A percentile compares a stretch with the other conserved stretches of the same genome.
Evolutionary conservation across 2,888 invertebrate species (phyloP).

Genomic region (Augiades crinisus): DNA sequence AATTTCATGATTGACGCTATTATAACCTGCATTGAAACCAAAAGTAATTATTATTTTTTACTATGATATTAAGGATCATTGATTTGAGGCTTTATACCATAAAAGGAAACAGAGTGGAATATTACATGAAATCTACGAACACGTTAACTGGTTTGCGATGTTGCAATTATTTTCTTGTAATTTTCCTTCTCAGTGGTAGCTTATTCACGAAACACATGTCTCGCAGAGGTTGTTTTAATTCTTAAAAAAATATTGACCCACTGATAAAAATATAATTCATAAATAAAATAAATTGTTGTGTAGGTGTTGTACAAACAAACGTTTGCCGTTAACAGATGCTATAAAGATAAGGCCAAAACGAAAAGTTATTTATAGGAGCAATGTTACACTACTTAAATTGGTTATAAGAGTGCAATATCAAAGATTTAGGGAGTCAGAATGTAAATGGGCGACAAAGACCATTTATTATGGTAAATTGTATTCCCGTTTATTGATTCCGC

Average conservation of each 20-base stretch:
- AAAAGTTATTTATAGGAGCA: no score
- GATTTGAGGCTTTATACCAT: constrained; percentile 12
- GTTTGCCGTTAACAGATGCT: no score
- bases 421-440: no score
- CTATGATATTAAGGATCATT: not conserved
- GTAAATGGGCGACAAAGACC: no score
- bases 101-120: not conserved
- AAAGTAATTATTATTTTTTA: not conserved
- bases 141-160: not conserved
- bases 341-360: no score
- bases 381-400: no score
- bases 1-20: not conserved
- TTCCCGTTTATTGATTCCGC: no score
- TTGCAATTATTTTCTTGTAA: constrained; percentile 1
- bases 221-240: not conserved
- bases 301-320: no score
- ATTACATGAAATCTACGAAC: not conserved
- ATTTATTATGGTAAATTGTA: no score
- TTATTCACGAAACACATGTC: not conserved
- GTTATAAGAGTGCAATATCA: no score
- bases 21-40: not conserved
- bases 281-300: no score
- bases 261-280: no score
- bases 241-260: not conserved
- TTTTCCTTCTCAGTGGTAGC: not conserved